A percentile compares a stretch with the other conserved stretches of the same genome.
These are phyloP conservation scores for Huso huso DNA, from an alignment of 2,797 vertebrate species.

Conservation along the genomic window DNA sequence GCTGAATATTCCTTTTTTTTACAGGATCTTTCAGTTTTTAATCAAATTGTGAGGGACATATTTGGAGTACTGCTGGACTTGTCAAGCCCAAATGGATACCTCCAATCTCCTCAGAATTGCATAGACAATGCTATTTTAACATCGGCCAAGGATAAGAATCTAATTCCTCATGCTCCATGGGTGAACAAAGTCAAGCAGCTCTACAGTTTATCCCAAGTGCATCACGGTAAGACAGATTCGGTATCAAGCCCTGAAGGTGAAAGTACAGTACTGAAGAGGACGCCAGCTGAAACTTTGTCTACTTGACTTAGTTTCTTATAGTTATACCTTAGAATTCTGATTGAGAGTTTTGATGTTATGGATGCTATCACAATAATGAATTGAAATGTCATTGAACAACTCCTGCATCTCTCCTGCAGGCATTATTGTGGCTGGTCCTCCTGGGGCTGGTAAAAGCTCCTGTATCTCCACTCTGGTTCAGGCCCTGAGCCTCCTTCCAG, in stretches of 20 bases:
- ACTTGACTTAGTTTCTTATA: too few relatives aligned
- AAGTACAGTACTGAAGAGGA: background rate
- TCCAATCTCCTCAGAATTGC: conserved; percentile 16
- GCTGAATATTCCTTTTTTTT: background rate
- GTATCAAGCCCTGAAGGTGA: background rate
- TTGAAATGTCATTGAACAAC: too few relatives aligned
- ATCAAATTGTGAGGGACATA: conserved; percentile 25
- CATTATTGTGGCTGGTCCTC: conserved; percentile 26
- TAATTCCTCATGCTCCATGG: conserved; percentile 25
- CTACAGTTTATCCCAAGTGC: conserved; percentile 15
- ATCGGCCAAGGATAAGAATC: conserved; percentile 21
- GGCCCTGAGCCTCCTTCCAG: conserved; percentile 18
- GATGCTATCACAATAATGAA: too few relatives aligned
- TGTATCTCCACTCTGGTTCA: conserved; percentile 21
- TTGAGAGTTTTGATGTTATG: too few relatives aligned
- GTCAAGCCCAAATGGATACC: conserved; percentile 2
- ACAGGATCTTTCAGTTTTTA: conserved; percentile 20
- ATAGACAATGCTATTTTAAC: conserved; percentile 23
- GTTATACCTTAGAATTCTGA: background rate
- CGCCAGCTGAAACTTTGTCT: too few relatives aligned
- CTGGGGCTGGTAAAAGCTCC: conserved; percentile 25
- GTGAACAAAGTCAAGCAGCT: conserved; percentile 26
- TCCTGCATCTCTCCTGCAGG: conserved; percentile 4
- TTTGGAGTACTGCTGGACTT: conserved; percentile 21
- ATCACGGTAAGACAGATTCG: conserved; percentile 15